Conservation (phyloP, 2,113 vertebrate genomes). For the Scatophagus argus region DNA sequence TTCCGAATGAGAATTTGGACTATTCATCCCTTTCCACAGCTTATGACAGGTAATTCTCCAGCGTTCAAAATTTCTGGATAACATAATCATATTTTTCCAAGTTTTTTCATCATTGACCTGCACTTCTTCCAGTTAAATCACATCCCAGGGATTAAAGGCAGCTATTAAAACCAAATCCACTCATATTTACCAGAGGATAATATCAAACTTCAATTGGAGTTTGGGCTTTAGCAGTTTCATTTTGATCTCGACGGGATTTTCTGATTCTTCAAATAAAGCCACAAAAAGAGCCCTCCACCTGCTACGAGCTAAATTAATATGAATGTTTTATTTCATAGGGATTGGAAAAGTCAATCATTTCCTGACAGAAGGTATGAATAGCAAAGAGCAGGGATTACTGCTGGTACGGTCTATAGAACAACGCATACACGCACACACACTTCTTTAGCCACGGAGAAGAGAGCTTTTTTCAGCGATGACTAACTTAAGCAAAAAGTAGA, state of each 20-base stretch:
- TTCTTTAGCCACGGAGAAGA: neutral
- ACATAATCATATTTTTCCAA: constrained; percentile 71
- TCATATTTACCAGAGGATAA: constrained; percentile 81
- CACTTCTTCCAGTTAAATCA: constrained; percentile 67
- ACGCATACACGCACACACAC: neutral
- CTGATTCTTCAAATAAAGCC: constrained; percentile 73
- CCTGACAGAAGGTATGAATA: constrained; percentile 70
- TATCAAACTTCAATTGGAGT: constrained; percentile 82
- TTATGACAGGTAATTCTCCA: constrained; percentile 67
- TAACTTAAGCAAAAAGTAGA: neutral
- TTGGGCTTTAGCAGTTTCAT: constrained; percentile 80
- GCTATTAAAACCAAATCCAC: constrained; percentile 84
- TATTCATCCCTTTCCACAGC: constrained; percentile 54
- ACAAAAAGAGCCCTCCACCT: constrained; percentile 69
- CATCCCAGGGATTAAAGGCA: constrained; percentile 81
- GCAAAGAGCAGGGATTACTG: constrained; percentile 70
- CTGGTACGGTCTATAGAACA: constrained; percentile 51
- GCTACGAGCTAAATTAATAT: constrained; percentile 69
- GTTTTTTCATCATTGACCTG: constrained; percentile 74
- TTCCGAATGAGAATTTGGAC: constrained; percentile 55
- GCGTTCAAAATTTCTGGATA: constrained; percentile 70
- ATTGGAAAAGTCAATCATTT: constrained; percentile 67
- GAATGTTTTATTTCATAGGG: constrained; percentile 69
- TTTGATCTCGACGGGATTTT: constrained; percentile 80
- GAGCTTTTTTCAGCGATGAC: neutral